Percentiles rank a stretch among this genome's conserved stretches.
Conservation (phyloP, 2,888 invertebrate species). For the Eustalomyia histrio region DNA sequence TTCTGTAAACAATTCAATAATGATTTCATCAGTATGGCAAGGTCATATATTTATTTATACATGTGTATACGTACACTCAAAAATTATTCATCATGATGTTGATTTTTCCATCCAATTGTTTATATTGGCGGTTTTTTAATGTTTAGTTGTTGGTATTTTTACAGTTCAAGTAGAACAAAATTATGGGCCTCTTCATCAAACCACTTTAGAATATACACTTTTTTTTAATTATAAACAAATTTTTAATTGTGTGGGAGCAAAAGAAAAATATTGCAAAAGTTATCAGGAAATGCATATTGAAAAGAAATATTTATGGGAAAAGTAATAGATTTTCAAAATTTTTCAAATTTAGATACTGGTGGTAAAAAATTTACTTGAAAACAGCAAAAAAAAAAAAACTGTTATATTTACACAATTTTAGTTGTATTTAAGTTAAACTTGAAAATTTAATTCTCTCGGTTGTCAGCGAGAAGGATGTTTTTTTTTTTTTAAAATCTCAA, state of each 20-base stretch:
- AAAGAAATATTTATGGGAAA: no score
- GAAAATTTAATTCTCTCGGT: no score
- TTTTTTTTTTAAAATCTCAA: no score
- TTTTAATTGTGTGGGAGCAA: not conserved
- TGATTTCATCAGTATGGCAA: constrained; percentile 49
- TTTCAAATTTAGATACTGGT: no score
- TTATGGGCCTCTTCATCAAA: constrained; percentile 2
- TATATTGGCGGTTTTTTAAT: not conserved
- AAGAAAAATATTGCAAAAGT: not conserved
- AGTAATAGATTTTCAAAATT: no score
- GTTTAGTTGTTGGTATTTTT: not conserved
- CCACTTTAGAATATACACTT: not conserved
- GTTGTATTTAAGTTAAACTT: no score
- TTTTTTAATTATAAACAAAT: constrained; percentile 3
- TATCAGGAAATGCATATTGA: not conserved
- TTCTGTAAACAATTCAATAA: constrained; percentile 41
- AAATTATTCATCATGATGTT: not conserved
- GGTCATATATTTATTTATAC: constrained; percentile 34
- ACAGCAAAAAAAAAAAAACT: no score
- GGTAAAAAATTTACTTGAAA: no score
- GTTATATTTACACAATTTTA: no score
- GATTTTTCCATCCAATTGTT: constrained; percentile 1
- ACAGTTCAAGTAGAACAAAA: not conserved
- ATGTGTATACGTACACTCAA: not conserved
- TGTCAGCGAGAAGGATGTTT: no score